Percentiles rank a stretch among this genome's conserved stretches.
These are phyloP conservation scores for Odontophorus gujanensis DNA, from an alignment of 2,113 vertebrate species.

Conservation along the genomic window DNA sequence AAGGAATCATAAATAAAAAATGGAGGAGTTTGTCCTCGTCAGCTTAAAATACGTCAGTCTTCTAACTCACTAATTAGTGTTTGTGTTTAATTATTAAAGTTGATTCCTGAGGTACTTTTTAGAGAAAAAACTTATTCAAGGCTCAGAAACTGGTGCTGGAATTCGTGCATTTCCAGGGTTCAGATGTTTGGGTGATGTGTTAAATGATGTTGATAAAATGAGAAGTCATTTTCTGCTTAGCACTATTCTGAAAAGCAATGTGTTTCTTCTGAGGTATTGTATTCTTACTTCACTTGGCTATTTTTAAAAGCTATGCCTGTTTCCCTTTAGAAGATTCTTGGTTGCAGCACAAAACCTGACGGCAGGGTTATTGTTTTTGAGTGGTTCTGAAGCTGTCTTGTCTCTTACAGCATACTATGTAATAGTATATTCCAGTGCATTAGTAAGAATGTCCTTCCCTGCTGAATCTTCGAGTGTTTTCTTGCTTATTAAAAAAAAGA, in stretches of 20 bases:
- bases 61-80: conserved; percentile 56
- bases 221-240: background rate
- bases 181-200: background rate
- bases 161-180: background rate
- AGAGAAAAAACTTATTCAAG: background rate
- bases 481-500: background rate
- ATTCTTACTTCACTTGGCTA: background rate
- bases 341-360: conserved; percentile 10
- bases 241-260: background rate
- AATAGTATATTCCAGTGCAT: background rate
- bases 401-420: background rate
- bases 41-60: background rate
- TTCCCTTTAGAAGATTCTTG: background rate
- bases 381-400: background rate
- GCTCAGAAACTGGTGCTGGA: background rate
- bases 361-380: background rate
- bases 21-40: background rate
- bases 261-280: background rate
- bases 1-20: background rate
- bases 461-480: background rate
- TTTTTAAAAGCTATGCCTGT: background rate
- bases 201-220: background rate
- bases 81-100: background rate
- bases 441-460: background rate
- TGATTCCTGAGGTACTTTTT: background rate